Base-by-base conservation (phyloP, 1,140 invertebrate species). In the Planococcus citri region DNA sequence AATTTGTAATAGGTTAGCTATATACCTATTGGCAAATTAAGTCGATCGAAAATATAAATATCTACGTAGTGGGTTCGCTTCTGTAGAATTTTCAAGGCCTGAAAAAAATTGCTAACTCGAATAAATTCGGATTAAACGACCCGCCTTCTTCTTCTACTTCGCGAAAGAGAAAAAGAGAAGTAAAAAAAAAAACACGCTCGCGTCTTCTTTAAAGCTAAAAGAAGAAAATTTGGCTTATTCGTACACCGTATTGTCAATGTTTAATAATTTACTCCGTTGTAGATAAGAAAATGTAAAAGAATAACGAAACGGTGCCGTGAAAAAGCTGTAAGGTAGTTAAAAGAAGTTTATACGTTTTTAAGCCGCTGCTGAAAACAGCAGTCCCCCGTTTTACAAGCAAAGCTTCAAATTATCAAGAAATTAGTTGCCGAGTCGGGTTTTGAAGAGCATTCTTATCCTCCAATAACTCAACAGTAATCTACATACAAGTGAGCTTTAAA, bases 401-500 rank as follows among this genome's bases (percentile, higher is more conserved):
- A 27, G 60, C 25, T 64, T 64, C 60, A 64, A 64, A 64, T 64
- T 64, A 64, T 64, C 60, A 64, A 64, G 60, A 64, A 64, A 64
- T 64, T 64, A 64, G 60, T 27, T 24, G 60, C 60, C 10, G 22
- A 64, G 60, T 24, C 22, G 60, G 21, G 21, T 64, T 64, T 64
- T 64, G 60, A 64, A 64, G 25, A 64, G 60, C 60, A 64, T 64
- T 64, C 60, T 64, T 64, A 64, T 64, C 60, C 60, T 64, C 60
- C 60, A 64, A 64, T 64, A 64, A 64, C 60, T 64, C 60, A 64
- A 64, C 60, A 17, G 60, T 64, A 64, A 64, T 64, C 60, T 64
- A 64, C 60, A 64, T 64, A 64, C 60, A 64, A 64, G 60, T 64
- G 60, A 64, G 60, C 25, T 64, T 64, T 64, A 64, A 64, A 64